Evolutionary conservation across 2,888 invertebrate species (phyloP), one percentile per base, ranked within the genome.

Genomic region (Brachyptera putata): DNA sequence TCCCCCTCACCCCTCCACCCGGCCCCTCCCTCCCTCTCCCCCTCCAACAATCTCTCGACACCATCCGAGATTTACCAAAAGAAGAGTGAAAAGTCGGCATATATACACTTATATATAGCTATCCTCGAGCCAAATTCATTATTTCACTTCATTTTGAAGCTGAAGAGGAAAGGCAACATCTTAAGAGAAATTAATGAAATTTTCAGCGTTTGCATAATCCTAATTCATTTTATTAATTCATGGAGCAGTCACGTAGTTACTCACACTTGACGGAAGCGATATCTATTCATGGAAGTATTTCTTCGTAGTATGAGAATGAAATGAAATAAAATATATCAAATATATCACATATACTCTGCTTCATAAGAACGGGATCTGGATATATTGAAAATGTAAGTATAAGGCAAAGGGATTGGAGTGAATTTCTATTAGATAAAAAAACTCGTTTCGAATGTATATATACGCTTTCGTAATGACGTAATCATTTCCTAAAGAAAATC

Each of bases 121-220:
- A 46, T 46, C 21, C 41, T 21, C 11, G 18, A 36, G 22, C 53
- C 53, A 34, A 36, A 53, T 53, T 53, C 53, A 53, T 53, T 53
- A 53, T 53, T 53, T 53, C 53, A 53, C 34, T 53, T 53, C 53
- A 53, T 53, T 53, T 21, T 36, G 36, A 53, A 53, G 34, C 53
- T 53, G 36, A 34, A 53, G 53, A 53, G 53, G 34, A 34, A 30
- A 53, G 30, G 53, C 53, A 53, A 34, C 53, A 53, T 53, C 53
- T 18, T 53, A 43, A 18, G 43, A 36, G 53, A 53, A 53, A 53
- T 53, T 53, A 53, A 53, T 53, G 53, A 53, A 46, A 53, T 53
- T 53, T 34, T 21, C 53, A 13, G 13, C 34, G 53, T 53, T 34
- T 36, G 53, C 34, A 34, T 34, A 53, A 53, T 53, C 53, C 34